Evolutionary conservation across 1,140 invertebrate genomes (phyloP).

Genomic region (Drosophila quadrilineata): DNA sequence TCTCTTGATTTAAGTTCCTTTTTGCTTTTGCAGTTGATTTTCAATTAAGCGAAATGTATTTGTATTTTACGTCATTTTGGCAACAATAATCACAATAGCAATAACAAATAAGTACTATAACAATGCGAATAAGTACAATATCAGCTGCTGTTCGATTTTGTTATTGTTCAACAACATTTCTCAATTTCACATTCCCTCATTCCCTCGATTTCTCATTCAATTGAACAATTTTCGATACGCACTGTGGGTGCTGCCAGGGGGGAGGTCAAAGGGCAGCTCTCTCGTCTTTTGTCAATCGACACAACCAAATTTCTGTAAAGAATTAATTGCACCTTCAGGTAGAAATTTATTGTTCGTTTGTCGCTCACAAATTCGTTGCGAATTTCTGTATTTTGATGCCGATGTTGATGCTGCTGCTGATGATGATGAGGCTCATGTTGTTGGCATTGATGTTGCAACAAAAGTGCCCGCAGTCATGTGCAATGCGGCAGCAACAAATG

Average conservation of each 20-base stretch:
- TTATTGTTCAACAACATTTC: no score
- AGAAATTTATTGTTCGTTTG: slow-evolving; percentile 24
- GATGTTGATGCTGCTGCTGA: slow-evolving; percentile 26
- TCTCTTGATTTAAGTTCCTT: no score
- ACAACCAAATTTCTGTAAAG: not conserved
- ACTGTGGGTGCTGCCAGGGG: no score
- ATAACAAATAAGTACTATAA: no score
- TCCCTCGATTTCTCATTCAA: no score
- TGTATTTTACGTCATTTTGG: slow-evolving; percentile 30
- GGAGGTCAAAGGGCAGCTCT: no score
- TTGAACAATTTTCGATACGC: no score
- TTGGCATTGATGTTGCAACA: slow-evolving; percentile 2
- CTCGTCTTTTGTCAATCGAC: slow-evolving; percentile 8
- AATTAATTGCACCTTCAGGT: slow-evolving; percentile 24
- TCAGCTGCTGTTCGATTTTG: slow-evolving; percentile 5
- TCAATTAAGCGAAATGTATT: slow-evolving; percentile 66
- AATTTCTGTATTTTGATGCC: slow-evolving; percentile 12
- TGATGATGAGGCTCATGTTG: slow-evolving; percentile 32
- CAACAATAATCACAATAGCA: slow-evolving; percentile 11
- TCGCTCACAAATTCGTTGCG: no score
- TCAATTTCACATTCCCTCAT: no score
- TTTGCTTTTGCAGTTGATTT: slow-evolving; percentile 46
- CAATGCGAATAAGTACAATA: slow-evolving; percentile 31
- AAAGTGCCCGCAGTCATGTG: no score
- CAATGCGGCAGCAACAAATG: no score